A percentile compares a stretch with the other conserved stretches of the same genome.
These are phyloP conservation scores for Drosophila nigritarsus DNA, from an alignment of 2,888 invertebrate genomes.

Conservation along the genomic window DNA sequence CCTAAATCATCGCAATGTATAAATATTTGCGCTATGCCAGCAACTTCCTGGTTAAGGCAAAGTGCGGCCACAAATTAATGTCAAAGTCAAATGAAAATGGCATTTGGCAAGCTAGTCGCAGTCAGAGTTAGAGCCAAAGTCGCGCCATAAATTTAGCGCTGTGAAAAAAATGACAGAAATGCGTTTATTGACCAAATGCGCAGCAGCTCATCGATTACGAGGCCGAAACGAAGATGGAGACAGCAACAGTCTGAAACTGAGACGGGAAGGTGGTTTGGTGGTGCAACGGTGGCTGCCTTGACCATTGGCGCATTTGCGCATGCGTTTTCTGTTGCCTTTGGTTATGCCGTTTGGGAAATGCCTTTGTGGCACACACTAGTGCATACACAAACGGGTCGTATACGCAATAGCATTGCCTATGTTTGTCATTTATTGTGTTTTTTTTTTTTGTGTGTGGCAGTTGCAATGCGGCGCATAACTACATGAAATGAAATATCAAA, in stretches of 20 bases:
- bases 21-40: conserved; percentile 55
- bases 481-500: conserved; percentile 66
- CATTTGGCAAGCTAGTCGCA: conserved; percentile 68
- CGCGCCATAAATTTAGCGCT: conserved; percentile 74
- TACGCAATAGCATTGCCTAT: conserved; percentile 67
- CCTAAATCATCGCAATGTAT: conserved; percentile 62
- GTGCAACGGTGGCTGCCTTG: conserved; percentile 65
- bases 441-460: conserved; percentile 24
- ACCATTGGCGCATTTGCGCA: conserved; percentile 68
- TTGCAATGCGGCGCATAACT: conserved; percentile 59
- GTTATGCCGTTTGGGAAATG: conserved; percentile 72
- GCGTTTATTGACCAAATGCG: conserved; percentile 81
- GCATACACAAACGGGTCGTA: conserved; percentile 59
- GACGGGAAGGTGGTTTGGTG: conserved; percentile 6
- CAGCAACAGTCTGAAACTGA: conserved; percentile 9
- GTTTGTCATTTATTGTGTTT: conserved; percentile 50
- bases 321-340: conserved; percentile 46
- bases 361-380: conserved; percentile 42
- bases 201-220: conserved; percentile 78
- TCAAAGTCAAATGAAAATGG: conserved; percentile 81
- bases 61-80: conserved; percentile 80
- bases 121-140: conserved; percentile 63
- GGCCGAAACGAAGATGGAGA: conserved; percentile 47
- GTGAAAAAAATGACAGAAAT: conserved; percentile 80
- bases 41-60: conserved; percentile 77